phyloP scores from a whole-genome alignment of 2,888 invertebrate genomes.

The Drosophila nr. perissopoda region DNA sequence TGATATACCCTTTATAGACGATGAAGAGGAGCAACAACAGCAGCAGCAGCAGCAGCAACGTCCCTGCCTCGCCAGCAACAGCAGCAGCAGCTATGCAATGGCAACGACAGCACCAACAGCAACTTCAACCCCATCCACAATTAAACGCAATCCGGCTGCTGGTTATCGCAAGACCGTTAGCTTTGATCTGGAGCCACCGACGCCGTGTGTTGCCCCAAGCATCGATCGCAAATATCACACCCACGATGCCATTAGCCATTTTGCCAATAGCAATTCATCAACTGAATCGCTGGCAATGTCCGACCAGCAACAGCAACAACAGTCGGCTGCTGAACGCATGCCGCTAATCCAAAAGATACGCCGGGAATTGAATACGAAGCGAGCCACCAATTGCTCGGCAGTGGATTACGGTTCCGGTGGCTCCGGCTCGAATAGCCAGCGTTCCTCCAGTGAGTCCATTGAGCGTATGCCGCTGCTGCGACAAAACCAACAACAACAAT shows the following conservation, averaged over 20 bases:
- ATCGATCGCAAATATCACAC: constrained; percentile 81
- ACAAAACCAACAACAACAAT: constrained; percentile 36
- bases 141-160: constrained; percentile 58
- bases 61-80: constrained; percentile 46
- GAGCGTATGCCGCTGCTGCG: constrained; percentile 74
- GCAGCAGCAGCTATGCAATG: constrained; percentile 51
- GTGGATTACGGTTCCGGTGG: constrained; percentile 73
- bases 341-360: constrained; percentile 81
- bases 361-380: constrained; percentile 76
- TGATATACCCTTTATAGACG: constrained; percentile 85
- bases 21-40: constrained; percentile 84
- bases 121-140: constrained; percentile 57
- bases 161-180: constrained; percentile 84
- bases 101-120: constrained; percentile 54
- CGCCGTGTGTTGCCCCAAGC: constrained; percentile 33
- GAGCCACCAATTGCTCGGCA: constrained; percentile 76
- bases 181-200: constrained; percentile 81
- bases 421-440: constrained; percentile 79
- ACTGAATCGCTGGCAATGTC: constrained; percentile 65
- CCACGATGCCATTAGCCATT: constrained; percentile 82
- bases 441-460: constrained; percentile 81
- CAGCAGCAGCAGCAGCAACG: constrained; percentile 53
- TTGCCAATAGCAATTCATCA: constrained; percentile 63
- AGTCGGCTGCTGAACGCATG: constrained; percentile 54
- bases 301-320: constrained; percentile 29